A percentile compares a stretch with the other conserved stretches of the same genome.
phyloP scores from a whole-genome alignment of 23 tunicate genomes.

The Corella eumyota region DNA sequence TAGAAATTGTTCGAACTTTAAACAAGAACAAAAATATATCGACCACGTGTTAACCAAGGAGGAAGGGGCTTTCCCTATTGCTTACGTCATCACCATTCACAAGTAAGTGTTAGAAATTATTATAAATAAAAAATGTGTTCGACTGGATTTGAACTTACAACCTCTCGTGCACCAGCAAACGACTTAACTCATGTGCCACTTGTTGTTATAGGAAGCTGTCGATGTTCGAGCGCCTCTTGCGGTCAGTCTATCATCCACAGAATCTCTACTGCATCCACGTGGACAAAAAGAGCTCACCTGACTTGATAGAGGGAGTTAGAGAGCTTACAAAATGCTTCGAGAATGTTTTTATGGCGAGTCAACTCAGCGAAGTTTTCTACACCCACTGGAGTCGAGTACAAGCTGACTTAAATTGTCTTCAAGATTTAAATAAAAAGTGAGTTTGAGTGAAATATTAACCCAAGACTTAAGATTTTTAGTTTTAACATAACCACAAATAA shows the following conservation, averaged over 20 bases:
- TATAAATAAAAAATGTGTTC: no score
- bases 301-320: slow-evolving; percentile 22
- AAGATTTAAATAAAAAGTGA: slow-evolving; percentile 45
- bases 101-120: slow-evolving; percentile 35
- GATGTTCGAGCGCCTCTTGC: slow-evolving; percentile 65
- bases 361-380: slow-evolving; percentile 44
- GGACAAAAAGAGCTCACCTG: slow-evolving; percentile 55
- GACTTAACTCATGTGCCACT: no score
- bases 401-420: slow-evolving; percentile 72
- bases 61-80: slow-evolving; percentile 80
- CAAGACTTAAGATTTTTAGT: neutral
- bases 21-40: slow-evolving; percentile 24
- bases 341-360: slow-evolving; percentile 69
- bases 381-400: slow-evolving; percentile 85
- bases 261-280: slow-evolving; percentile 94
- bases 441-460: neutral
- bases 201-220: slow-evolving; percentile 31
- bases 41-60: slow-evolving; percentile 38
- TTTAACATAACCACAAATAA: neutral
- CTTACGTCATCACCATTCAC: slow-evolving; percentile 78
- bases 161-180: no score
- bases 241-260: slow-evolving; percentile 90
- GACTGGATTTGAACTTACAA: no score
- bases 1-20: slow-evolving; percentile 38
- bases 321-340: slow-evolving; percentile 39